Percentiles rank a stretch among this genome's conserved stretches.
phyloP scores from a whole-genome alignment of 2,113 vertebrate species.

The Nibea coibor region DNA sequence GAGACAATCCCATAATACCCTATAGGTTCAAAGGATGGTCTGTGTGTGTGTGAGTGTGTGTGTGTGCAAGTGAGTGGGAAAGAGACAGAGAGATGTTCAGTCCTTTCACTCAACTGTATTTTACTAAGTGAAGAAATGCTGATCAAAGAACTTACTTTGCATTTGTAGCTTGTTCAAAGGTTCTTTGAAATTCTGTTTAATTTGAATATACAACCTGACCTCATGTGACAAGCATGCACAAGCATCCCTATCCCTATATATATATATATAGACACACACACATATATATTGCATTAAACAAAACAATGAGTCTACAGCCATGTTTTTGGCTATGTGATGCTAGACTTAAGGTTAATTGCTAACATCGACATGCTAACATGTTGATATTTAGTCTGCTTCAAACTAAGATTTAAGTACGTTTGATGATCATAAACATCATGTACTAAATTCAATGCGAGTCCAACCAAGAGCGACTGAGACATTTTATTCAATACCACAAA shows the following conservation, averaged over 20 bases:
- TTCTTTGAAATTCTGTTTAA: not conserved
- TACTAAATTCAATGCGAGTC: not conserved
- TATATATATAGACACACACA: not conserved
- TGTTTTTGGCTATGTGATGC: not conserved
- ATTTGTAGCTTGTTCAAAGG: not conserved
- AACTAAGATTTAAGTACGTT: too few relatives aligned
- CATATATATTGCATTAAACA: not conserved
- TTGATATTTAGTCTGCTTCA: too few relatives aligned
- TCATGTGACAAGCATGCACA: not conserved
- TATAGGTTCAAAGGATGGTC: constrained; percentile 46
- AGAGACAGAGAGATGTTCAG: constrained; percentile 12
- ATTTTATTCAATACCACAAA: not conserved
- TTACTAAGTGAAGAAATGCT: not conserved
- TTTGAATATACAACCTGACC: not conserved
- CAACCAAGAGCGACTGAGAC: not conserved
- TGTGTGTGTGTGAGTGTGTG: constrained; percentile 7
- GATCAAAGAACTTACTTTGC: not conserved
- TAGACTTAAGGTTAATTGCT: too few relatives aligned
- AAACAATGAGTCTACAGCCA: not conserved
- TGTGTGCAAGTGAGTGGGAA: not conserved
- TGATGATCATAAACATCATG: too few relatives aligned
- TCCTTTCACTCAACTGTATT: not conserved
- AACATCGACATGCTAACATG: too few relatives aligned
- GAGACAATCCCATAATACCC: constrained; percentile 64
- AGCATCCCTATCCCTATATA: not conserved